phyloP scores from a whole-genome alignment of 2,113 vertebrate species.

The Perca fluviatilis region DNA sequence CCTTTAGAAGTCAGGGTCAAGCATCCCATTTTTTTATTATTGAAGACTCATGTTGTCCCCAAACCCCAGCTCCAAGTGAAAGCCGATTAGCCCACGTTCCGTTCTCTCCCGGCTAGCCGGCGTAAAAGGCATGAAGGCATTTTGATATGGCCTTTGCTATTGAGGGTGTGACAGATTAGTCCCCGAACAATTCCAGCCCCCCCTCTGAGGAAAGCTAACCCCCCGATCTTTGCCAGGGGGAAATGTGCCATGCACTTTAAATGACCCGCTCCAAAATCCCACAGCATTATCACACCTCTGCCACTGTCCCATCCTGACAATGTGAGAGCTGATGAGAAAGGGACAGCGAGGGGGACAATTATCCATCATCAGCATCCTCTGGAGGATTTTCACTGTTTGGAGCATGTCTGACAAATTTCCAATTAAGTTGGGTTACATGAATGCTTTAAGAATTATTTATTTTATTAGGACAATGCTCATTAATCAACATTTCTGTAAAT shows the following conservation, averaged over 20 bases:
- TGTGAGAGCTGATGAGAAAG: conserved; percentile 12
- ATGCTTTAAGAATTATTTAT: neutral
- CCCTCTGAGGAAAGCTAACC: conserved; percentile 32
- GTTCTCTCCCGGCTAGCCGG: neutral
- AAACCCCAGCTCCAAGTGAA: conserved; percentile 3
- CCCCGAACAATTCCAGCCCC: neutral
- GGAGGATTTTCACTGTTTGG: conserved; percentile 6
- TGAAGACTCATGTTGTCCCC: neutral
- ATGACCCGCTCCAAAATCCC: conserved; percentile 48
- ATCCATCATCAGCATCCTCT: conserved; percentile 7
- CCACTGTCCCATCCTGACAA: conserved; percentile 5
- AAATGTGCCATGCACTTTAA: conserved; percentile 64
- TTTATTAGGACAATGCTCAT: no score
- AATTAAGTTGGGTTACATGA: neutral
- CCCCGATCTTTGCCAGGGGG: conserved; percentile 28
- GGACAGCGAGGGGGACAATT: neutral
- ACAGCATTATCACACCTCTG: conserved; percentile 10
- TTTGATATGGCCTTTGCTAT: conserved; percentile 35
- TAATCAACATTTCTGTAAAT: no score
- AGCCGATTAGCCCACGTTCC: conserved; percentile 51
- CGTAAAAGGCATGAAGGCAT: conserved; percentile 7
- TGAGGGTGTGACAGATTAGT: conserved; percentile 54
- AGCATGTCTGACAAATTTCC: neutral
- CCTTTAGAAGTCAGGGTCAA: neutral
- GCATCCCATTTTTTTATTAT: neutral